These are phyloP conservation scores for Notoglanidium macrostoma DNA, from an alignment of 2,797 vertebrate genomes.

Conservation along the genomic window DNA sequence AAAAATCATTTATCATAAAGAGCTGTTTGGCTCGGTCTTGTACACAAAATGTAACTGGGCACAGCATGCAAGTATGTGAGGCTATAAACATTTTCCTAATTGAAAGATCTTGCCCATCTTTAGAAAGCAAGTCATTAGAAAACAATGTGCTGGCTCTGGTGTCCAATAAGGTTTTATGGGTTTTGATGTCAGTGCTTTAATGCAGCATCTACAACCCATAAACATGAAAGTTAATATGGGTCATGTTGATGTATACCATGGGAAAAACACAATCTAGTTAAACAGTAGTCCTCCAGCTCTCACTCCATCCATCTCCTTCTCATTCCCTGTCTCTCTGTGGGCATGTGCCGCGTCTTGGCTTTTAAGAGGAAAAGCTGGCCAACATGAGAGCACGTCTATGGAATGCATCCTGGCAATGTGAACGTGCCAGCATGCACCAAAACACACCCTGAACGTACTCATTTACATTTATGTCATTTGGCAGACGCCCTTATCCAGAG, in stretches of 20 bases:
- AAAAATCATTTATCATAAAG: constrained; percentile 43
- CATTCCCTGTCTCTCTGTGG: background rate
- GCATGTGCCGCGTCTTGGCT: constrained; percentile 4
- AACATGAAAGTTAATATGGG: constrained; percentile 1
- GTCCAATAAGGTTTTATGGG: constrained; percentile 37
- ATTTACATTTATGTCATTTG: no score
- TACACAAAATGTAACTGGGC: constrained; percentile 58
- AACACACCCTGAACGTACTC: constrained; percentile 16
- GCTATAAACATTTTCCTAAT: constrained; percentile 69
- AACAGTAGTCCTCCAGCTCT: background rate
- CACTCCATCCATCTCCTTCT: background rate
- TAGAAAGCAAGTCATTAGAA: constrained; percentile 65
- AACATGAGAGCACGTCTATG: constrained; percentile 62
- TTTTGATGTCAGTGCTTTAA: constrained; percentile 13
- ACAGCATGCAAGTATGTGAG: constrained; percentile 61
- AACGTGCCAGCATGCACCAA: constrained; percentile 24
- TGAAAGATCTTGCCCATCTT: constrained; percentile 66
- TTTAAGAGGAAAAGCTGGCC: constrained; percentile 26
- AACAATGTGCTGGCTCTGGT: constrained; percentile 63
- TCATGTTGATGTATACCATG: background rate
- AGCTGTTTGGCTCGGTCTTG: constrained; percentile 49
- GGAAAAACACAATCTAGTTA: background rate
- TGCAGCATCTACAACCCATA: constrained; percentile 20
- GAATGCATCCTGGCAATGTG: constrained; percentile 56
- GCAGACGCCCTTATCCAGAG: no score